A percentile compares a stretch with the other conserved stretches of the same genome.
Evolutionary conservation across 2,888 invertebrate genomes (phyloP).

Genomic region (Adelphocoris suturalis): DNA sequence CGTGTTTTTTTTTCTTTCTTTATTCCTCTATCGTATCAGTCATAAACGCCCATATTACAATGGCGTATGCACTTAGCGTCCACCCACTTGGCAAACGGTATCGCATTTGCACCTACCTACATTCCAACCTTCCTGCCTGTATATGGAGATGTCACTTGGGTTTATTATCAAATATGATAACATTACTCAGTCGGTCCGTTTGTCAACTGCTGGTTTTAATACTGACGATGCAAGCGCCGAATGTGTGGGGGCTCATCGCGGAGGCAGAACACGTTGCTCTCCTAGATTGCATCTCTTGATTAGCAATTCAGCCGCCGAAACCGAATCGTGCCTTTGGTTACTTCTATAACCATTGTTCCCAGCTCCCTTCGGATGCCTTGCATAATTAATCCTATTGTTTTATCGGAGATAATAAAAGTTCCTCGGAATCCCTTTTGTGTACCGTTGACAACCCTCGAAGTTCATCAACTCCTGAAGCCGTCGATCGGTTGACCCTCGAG

Average conservation of each 20-base stretch:
- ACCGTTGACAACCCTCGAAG: slow-evolving; percentile 56
- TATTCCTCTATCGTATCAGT: too few relatives aligned
- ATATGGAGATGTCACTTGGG: too few relatives aligned
- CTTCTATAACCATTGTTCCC: slow-evolving; percentile 23
- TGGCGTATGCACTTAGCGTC: too few relatives aligned
- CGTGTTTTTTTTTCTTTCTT: too few relatives aligned
- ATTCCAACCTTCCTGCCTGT: too few relatives aligned
- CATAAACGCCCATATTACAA: too few relatives aligned
- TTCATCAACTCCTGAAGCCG: slow-evolving; percentile 56
- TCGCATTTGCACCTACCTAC: too few relatives aligned
- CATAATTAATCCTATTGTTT: slow-evolving; percentile 64
- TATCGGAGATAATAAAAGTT: slow-evolving; percentile 60
- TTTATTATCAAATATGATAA: too few relatives aligned
- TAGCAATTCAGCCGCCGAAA: slow-evolving; percentile 64
- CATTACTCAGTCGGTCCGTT: too few relatives aligned
- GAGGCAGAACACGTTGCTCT: slow-evolving; percentile 11
- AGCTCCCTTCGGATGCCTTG: slow-evolving; percentile 50
- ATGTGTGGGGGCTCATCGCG: slow-evolving; percentile 21
- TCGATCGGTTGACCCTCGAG: slow-evolving; percentile 12
- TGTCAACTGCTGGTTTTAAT: too few relatives aligned
- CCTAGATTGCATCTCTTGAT: slow-evolving; percentile 64
- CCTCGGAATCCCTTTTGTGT: slow-evolving; percentile 46
- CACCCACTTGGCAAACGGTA: too few relatives aligned
- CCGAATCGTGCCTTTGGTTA: slow-evolving; percentile 59
- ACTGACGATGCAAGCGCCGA: slow-evolving; percentile 5